Conservation (phyloP, 1,140 invertebrate species). For the Drosophila subpulchrella region DNA sequence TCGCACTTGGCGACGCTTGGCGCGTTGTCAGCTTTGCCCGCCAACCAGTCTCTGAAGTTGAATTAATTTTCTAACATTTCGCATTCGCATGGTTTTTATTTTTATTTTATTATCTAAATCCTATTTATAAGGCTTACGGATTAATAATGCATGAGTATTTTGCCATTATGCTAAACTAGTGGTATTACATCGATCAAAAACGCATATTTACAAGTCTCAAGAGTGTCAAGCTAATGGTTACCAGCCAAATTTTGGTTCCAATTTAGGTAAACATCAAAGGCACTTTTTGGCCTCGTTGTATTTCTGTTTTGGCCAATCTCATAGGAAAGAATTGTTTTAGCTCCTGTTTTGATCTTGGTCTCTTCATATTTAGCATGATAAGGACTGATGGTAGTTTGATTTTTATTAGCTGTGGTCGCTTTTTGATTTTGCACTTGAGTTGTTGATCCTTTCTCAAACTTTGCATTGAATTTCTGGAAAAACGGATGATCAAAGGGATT, state of each 20-base stretch:
- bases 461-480: slow-evolving; percentile 60
- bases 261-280: slow-evolving; percentile 48
- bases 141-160: slow-evolving; percentile 68
- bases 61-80: slow-evolving; percentile 65
- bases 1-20: slow-evolving; percentile 55
- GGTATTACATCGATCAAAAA: slow-evolving; percentile 45
- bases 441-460: slow-evolving; percentile 25
- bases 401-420: slow-evolving; percentile 8
- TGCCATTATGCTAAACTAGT: slow-evolving; percentile 48
- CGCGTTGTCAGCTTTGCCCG: slow-evolving; percentile 44
- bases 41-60: slow-evolving; percentile 36
- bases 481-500: slow-evolving; percentile 69
- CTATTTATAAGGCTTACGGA: slow-evolving; percentile 62
- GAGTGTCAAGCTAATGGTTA: slow-evolving; percentile 16
- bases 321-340: slow-evolving; percentile 52
- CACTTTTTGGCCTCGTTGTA: slow-evolving; percentile 22
- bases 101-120: slow-evolving; percentile 70
- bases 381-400: slow-evolving; percentile 41
- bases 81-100: slow-evolving; percentile 49
- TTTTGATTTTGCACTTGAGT: not conserved
- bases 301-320: slow-evolving; percentile 46
- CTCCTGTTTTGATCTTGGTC: slow-evolving; percentile 51
- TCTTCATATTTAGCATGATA: slow-evolving; percentile 67
- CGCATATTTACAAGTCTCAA: slow-evolving; percentile 58
- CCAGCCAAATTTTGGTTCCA: slow-evolving; percentile 42